Conservation (phyloP, 2,113 vertebrate genomes). For the Phalacrocorax brasilianus region DNA sequence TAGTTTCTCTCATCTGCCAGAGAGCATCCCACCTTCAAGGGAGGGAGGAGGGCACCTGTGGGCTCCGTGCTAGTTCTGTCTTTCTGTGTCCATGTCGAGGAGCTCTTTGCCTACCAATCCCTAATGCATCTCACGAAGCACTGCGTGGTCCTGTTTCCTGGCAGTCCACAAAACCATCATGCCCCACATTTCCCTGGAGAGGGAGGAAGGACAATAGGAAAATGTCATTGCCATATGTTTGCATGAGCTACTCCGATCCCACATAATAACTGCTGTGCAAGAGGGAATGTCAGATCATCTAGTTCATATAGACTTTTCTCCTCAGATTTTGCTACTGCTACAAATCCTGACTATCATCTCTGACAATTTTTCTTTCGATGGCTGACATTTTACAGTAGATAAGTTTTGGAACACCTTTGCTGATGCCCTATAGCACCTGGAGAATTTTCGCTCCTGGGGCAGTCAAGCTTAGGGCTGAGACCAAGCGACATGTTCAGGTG, state of each 20-base stretch:
- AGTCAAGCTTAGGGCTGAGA: neutral
- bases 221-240: neutral
- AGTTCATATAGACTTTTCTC: neutral
- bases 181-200: neutral
- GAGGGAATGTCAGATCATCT: neutral
- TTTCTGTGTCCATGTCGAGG: neutral
- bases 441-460: neutral
- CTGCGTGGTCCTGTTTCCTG: neutral
- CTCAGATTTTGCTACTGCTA: neutral
- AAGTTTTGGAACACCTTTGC: neutral
- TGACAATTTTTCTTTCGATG: neutral
- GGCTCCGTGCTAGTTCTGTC: neutral
- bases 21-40: neutral
- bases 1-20: neutral
- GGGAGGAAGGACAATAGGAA: neutral
- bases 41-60: neutral
- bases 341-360: neutral
- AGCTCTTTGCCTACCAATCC: neutral
- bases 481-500: neutral
- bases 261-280: neutral
- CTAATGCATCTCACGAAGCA: fast-evolving
- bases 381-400: neutral
- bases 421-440: neutral
- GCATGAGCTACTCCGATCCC: neutral
- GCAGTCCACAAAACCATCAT: neutral